Base-by-base conservation (phyloP, 2,888 invertebrate species). In the Chelonus formosanus region DNA sequence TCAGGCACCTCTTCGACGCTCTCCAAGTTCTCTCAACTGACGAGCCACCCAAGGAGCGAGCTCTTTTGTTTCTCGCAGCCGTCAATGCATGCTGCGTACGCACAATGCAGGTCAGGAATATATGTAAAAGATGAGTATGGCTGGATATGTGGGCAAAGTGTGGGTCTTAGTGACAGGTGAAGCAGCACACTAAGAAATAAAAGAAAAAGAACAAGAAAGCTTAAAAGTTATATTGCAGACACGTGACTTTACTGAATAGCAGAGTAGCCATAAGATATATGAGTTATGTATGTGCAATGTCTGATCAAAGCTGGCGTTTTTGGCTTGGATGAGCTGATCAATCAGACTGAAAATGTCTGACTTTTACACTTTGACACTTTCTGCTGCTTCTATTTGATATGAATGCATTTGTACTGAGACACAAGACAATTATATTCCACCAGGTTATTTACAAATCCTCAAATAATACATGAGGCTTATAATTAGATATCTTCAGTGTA, bases 41-140 rank as follows among this genome's bases (percentile, higher is more conserved):
- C 71, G 67, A 71, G 67, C 70, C 71, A 75, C 71, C 71, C 70
- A 70, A 68, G 72, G 70, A 71, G 70, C 64, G 65, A 74, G 74
- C 72, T 75, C 79, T 81, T 81, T 82, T 80, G 81, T 82, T 77
- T 76, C 75, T 58, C 64, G 74, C 70, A 78, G 75, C 77, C 75
- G 80, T 75, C 75, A 78, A 80, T 76, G 78, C 76, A 74, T 74
- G 75, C 78, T 56, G 65, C 59, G 54, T 70, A 68, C 67, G 70
- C 71, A 68, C 71, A 67, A 72, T 72, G 70, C 71, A 68, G 71
- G 72, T 72, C 72, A 71, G 68, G 70, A 71, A 10, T 54, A 20
- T 43, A 43, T 31, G 43, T 55, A 53, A 53, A 59, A 54, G 47
- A 44, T 43, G 48, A 59, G 55, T 57, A 43, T 8, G 45, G 43